These are phyloP conservation scores for Aphaenogaster rudis DNA, from an alignment of 1,140 invertebrate genomes.

Conservation along the genomic window DNA sequence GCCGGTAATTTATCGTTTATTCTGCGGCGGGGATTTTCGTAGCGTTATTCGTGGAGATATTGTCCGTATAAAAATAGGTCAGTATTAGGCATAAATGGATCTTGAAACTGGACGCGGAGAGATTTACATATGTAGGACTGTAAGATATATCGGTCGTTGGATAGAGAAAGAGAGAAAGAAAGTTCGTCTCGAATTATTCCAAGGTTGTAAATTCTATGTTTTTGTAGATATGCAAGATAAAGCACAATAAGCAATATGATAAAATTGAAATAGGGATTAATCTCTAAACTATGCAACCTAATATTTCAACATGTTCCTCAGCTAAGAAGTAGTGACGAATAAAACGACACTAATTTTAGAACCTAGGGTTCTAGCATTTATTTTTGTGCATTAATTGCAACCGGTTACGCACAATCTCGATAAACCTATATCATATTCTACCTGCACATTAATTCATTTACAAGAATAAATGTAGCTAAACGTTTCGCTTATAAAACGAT, in stretches of 20 bases:
- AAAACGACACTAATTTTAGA: background rate
- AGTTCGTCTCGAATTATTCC: background rate
- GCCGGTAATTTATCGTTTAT: slow-evolving; percentile 49
- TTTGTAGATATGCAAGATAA: background rate
- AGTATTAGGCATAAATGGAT: background rate
- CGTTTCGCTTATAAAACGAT: slow-evolving; percentile 60
- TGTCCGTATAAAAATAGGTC: slow-evolving; percentile 23
- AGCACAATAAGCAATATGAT: background rate
- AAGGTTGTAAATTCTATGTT: background rate
- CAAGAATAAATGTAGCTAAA: slow-evolving; percentile 68
- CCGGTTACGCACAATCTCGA: background rate
- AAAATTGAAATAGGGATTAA: background rate
- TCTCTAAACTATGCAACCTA: background rate
- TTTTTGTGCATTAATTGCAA: background rate
- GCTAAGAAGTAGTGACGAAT: background rate
- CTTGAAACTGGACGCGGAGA: background rate
- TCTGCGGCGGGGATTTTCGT: slow-evolving; percentile 18
- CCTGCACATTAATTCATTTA: slow-evolving; percentile 36
- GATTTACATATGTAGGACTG: background rate
- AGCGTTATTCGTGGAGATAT: background rate
- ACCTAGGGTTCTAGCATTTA: background rate
- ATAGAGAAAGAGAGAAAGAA: background rate
- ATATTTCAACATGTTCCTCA: background rate
- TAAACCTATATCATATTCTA: background rate
- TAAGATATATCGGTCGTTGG: background rate